A percentile compares a stretch with the other conserved stretches of the same genome.
Conservation (phyloP, 1,140 invertebrate species). For the Anadara kagoshimensis region DNA sequence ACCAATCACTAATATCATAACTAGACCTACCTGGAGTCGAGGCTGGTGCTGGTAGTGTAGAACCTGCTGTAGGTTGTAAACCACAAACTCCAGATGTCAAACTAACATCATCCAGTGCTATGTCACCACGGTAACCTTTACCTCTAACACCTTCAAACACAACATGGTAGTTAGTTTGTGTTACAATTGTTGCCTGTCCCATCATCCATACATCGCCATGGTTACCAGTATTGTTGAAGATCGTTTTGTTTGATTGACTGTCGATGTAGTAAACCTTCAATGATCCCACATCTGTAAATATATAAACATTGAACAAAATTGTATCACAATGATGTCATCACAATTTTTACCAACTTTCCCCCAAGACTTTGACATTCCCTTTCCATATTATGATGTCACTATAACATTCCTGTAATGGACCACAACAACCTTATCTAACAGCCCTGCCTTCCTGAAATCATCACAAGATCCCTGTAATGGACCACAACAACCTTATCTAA, state of each 20-base stretch:
- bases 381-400: no score
- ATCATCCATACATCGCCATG: constrained; percentile 64
- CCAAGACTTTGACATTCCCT: no score
- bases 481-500: no score
- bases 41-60: constrained; percentile 30
- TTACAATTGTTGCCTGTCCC: constrained; percentile 47
- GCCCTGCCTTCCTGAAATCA: no score
- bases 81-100: constrained; percentile 68
- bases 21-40: constrained; percentile 30
- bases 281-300: constrained; percentile 57
- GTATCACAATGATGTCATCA: no score
- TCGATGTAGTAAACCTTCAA: constrained; percentile 62
- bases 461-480: no score
- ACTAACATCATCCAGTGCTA: constrained; percentile 60
- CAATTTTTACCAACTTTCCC: no score
- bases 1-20: constrained; percentile 37
- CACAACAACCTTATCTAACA: no score
- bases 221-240: constrained; percentile 59
- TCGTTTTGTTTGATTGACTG: constrained; percentile 23
- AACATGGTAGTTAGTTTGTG: constrained; percentile 39
- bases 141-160: constrained; percentile 53
- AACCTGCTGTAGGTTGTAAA: constrained; percentile 55
- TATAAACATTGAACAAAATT: no score
- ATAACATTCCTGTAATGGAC: no score
- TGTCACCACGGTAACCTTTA: constrained; percentile 57